Evolutionary conservation across 2,113 vertebrate species (phyloP).

Genomic region (Regulus satrapa): DNA sequence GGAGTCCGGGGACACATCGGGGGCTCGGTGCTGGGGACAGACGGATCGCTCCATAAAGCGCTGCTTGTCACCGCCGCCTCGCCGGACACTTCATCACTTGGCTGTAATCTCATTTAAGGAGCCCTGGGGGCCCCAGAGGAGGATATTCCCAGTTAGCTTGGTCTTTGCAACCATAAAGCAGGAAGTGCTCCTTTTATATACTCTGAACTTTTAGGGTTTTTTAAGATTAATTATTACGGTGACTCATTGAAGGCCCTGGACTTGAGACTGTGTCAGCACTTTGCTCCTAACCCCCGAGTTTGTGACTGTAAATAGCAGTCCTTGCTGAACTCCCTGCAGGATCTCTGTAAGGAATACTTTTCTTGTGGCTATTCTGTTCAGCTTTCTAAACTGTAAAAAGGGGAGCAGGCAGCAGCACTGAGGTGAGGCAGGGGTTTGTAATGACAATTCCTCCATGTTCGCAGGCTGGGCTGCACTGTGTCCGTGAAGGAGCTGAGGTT

Average conservation of each 20-base stretch:
- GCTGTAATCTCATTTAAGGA: constrained; percentile 79
- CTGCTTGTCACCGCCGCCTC: constrained; percentile 73
- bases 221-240: constrained; percentile 72
- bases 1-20: constrained; percentile 82
- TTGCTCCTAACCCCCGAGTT: not conserved
- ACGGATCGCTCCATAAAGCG: constrained; percentile 78
- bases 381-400: not conserved
- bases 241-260: not conserved
- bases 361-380: not conserved
- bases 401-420: not conserved
- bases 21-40: constrained; percentile 74
- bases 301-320: not conserved
- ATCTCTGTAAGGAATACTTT: not conserved
- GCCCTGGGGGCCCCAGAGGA: constrained; percentile 63
- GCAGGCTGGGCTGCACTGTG: not conserved
- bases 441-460: not conserved
- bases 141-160: constrained; percentile 78
- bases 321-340: not conserved
- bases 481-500: not conserved
- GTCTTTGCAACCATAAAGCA: constrained; percentile 76
- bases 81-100: constrained; percentile 68
- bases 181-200: constrained; percentile 74
- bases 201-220: constrained; percentile 71
- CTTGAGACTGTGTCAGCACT: constrained; percentile 53
- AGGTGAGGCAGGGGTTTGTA: not conserved